phyloP scores from a whole-genome alignment of 2,113 vertebrate species.

The Neopipo cinnamomea region DNA sequence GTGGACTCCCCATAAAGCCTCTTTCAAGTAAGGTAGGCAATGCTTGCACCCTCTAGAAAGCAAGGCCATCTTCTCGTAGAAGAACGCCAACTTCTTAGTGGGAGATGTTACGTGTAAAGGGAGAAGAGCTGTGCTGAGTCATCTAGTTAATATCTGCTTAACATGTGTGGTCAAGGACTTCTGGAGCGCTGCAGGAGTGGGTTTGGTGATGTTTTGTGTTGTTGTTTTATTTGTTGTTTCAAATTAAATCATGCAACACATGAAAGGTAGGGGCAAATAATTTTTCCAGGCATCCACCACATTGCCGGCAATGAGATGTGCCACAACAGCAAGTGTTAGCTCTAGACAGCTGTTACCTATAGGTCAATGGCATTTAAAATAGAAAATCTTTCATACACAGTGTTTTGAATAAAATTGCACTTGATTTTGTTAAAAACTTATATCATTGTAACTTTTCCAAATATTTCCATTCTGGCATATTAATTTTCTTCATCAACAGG shows the following conservation, averaged over 20 bases:
- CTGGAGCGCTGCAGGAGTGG: neutral
- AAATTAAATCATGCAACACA: constrained; percentile 7
- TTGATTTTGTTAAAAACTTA: constrained; percentile 74
- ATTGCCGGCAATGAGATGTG: constrained; percentile 81
- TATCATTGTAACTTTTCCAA: constrained; percentile 69
- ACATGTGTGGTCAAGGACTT: neutral
- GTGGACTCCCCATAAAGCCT: constrained; percentile 33
- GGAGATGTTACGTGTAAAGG: neutral
- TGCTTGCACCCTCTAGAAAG: neutral
- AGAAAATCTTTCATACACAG: constrained; percentile 78
- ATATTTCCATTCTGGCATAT: constrained; percentile 34
- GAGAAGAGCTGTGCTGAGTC: neutral
- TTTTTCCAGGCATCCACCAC: constrained; percentile 70
- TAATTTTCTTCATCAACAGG: constrained; percentile 22
- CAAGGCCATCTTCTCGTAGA: neutral
- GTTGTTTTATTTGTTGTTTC: neutral
- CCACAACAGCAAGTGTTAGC: constrained; percentile 63
- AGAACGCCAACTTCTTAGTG: neutral
- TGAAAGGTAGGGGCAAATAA: constrained; percentile 53
- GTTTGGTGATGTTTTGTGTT: neutral
- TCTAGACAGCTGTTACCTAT: constrained; percentile 64
- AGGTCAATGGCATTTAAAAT: constrained; percentile 77
- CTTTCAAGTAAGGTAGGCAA: constrained; percentile 35
- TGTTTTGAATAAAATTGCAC: constrained; percentile 82
- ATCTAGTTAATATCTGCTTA: neutral